Conservation (phyloP, 2,888 invertebrate genomes). For the Lycaena phlaeas region DNA sequence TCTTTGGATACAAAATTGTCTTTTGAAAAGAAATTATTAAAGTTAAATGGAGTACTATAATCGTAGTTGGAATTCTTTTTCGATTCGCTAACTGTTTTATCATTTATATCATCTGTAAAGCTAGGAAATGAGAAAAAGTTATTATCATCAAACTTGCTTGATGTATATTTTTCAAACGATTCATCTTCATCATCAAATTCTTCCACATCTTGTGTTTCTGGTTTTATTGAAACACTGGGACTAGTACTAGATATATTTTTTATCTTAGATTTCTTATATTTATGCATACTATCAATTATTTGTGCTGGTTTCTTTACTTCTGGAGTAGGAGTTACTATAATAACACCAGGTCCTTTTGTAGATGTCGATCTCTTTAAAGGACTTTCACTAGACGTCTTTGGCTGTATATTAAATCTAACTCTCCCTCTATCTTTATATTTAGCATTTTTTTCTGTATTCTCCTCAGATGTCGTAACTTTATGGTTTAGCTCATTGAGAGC, state of each 20-base stretch:
- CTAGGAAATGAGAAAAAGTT: slow-evolving; percentile 67
- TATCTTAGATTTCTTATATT: slow-evolving; percentile 50
- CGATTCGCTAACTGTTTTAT: slow-evolving; percentile 32
- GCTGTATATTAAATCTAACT: slow-evolving; percentile 38
- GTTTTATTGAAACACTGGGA: slow-evolving; percentile 27
- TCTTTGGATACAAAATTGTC: slow-evolving; percentile 25
- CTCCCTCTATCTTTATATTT: slow-evolving; percentile 65
- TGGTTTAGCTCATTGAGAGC: slow-evolving; percentile 55
- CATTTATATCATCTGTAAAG: slow-evolving; percentile 48
- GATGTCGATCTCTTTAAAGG: slow-evolving; percentile 32
- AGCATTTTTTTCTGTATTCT: slow-evolving; percentile 58
- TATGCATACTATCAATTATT: slow-evolving; percentile 53
- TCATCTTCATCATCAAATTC: slow-evolving; percentile 32
- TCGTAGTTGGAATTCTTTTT: slow-evolving; percentile 43
- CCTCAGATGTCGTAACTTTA: slow-evolving; percentile 54
- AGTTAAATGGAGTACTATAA: slow-evolving; percentile 41
- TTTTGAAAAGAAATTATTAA: slow-evolving; percentile 47
- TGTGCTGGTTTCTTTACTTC: slow-evolving; percentile 51
- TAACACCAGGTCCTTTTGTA: slow-evolving; percentile 35
- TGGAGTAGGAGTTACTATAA: slow-evolving; percentile 57
- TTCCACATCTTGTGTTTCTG: slow-evolving; percentile 28
- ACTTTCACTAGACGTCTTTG: slow-evolving; percentile 40
- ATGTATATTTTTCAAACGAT: slow-evolving; percentile 56
- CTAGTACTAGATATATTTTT: slow-evolving; percentile 32
- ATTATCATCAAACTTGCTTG: slow-evolving; percentile 64